Evolutionary conservation across 2,888 invertebrate species (phyloP).

Genomic region (Malthinus seriepunctatus): DNA sequence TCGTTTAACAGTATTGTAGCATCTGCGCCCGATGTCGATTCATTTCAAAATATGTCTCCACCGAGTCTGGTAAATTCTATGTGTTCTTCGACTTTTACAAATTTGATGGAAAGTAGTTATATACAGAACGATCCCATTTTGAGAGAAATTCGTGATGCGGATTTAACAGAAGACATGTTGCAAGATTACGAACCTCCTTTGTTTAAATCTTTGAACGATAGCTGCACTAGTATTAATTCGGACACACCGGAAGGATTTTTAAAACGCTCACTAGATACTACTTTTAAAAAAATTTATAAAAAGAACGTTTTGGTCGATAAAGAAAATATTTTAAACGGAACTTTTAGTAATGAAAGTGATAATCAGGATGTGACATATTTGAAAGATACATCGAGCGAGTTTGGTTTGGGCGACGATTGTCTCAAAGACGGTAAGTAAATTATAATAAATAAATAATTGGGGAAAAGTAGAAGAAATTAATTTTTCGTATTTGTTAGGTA

Average conservation of each 20-base stretch:
- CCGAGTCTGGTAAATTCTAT: constrained; percentile 65
- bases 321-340: constrained; percentile 13
- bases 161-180: constrained; percentile 46
- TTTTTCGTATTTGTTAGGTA: too few species aligned
- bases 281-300: constrained; percentile 29
- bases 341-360: constrained; percentile 4
- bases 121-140: constrained; percentile 52
- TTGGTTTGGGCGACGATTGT: neutral
- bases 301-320: constrained; percentile 9
- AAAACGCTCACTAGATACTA: constrained; percentile 41
- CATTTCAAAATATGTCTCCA: constrained; percentile 57
- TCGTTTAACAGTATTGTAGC: constrained; percentile 50
- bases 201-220: constrained; percentile 50
- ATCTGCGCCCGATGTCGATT: constrained; percentile 57
- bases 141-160: constrained; percentile 51
- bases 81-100: constrained; percentile 54
- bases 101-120: constrained; percentile 52
- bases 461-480: too few species aligned
- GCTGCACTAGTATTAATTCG: constrained; percentile 49
- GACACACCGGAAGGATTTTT: constrained; percentile 50
- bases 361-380: neutral
- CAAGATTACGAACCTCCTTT: constrained; percentile 48
- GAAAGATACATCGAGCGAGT: constrained; percentile 8
- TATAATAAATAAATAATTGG: neutral
- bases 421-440: constrained; percentile 8